phyloP scores from a whole-genome alignment of 2,113 vertebrate genomes.

The Ptyas mucosa region DNA sequence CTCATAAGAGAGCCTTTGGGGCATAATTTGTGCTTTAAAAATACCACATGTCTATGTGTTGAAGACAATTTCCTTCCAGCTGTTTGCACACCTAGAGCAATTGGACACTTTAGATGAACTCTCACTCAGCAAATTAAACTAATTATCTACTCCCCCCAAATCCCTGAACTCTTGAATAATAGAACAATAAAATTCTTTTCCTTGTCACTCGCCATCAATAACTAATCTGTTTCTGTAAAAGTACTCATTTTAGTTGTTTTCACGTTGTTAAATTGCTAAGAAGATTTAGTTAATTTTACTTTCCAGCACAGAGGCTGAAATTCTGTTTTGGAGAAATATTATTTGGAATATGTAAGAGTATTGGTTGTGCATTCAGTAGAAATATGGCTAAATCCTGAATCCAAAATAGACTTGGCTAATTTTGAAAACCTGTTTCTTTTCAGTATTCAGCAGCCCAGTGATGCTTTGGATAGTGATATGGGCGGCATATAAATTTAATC shows the following conservation, averaged over 20 bases:
- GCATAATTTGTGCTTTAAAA: not conserved
- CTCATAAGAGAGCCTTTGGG: constrained; percentile 1
- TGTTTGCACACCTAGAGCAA: constrained; percentile 21
- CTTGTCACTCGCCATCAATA: constrained; percentile 12
- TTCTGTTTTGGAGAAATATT: not conserved
- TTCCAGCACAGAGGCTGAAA: not conserved
- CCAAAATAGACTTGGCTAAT: not conserved
- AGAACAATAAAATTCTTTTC: constrained; percentile 17
- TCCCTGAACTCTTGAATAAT: constrained; percentile 33
- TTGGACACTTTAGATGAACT: constrained; percentile 25
- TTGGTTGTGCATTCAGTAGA: not conserved
- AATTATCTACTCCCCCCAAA: constrained; percentile 39
- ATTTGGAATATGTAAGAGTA: not conserved
- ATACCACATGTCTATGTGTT: constrained; percentile 10
- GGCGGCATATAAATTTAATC: not conserved
- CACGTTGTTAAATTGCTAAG: not conserved
- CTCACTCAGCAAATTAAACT: constrained; percentile 30
- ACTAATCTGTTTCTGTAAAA: constrained; percentile 24
- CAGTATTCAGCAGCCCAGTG: not conserved
- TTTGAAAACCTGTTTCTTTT: not conserved
- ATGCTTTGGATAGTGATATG: not conserved
- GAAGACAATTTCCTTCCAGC: constrained; percentile 33
- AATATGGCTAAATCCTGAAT: not conserved
- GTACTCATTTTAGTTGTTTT: constrained; percentile 6
- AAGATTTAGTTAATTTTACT: not conserved